These are phyloP conservation scores for Scaptodrosophila lebanonensis DNA, from an alignment of 1,140 invertebrate species.

Conservation along the genomic window DNA sequence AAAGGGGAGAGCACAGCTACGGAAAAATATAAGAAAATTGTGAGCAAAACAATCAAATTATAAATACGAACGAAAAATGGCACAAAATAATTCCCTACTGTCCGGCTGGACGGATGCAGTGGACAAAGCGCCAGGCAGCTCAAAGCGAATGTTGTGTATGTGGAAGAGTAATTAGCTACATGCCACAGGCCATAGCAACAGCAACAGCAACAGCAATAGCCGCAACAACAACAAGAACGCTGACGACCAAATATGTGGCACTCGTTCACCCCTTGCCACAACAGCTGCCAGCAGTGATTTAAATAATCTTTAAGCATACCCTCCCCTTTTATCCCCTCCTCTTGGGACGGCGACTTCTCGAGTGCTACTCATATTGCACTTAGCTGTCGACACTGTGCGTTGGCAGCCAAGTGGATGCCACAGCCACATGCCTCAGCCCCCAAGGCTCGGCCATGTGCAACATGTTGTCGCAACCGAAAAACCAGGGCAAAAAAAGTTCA, in stretches of 20 bases:
- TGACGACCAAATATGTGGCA: neutral
- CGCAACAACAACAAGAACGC: constrained; percentile 18
- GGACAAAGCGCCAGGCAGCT: constrained; percentile 1
- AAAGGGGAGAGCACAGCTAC: neutral
- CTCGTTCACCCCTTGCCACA: neutral
- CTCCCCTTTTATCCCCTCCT: too few species aligned
- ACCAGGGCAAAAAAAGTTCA: constrained; percentile 50
- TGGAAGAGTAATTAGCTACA: constrained; percentile 27
- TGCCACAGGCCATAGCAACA: neutral
- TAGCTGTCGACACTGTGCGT: constrained; percentile 37
- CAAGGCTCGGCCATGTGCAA: constrained; percentile 48
- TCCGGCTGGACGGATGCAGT: neutral
- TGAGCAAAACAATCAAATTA: constrained; percentile 27
- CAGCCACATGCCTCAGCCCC: too few species aligned
- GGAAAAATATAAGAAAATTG: constrained; percentile 2
- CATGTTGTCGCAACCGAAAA: constrained; percentile 59
- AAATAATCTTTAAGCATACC: constrained; percentile 59
- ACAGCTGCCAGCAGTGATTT: constrained; percentile 46
- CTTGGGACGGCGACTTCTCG: too few species aligned
- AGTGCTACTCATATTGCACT: constrained; percentile 71
- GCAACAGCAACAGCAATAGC: constrained; percentile 9
- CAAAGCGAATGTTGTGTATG: too few species aligned
- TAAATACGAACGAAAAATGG: constrained; percentile 35
- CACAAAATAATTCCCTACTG: constrained; percentile 9
- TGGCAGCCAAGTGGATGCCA: constrained; percentile 7